phyloP scores from a whole-genome alignment of 2,888 invertebrate genomes.

The Sturmia bella region DNA sequence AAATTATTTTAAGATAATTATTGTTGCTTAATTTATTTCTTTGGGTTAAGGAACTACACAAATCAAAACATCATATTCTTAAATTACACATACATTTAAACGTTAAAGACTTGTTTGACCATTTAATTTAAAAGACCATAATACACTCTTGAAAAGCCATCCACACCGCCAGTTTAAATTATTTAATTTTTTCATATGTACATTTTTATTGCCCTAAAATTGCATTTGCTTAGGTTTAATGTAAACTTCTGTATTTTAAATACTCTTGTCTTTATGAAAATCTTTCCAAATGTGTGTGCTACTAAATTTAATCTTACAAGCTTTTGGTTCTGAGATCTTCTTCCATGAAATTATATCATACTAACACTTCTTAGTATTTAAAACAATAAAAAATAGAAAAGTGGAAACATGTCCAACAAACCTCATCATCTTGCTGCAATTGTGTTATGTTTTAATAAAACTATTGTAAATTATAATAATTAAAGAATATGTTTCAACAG shows the following conservation, averaged over 20 bases:
- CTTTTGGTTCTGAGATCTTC: conserved; percentile 27
- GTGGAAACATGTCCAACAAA: conserved; percentile 15
- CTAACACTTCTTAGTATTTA: background rate
- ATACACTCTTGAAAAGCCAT: conserved; percentile 43
- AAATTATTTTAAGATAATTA: conserved; percentile 32
- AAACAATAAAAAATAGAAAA: background rate
- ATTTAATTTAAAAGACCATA: background rate
- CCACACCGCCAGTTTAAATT: conserved; percentile 59
- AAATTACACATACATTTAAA: background rate
- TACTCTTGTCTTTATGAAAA: conserved; percentile 6
- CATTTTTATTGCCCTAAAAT: conserved; percentile 47
- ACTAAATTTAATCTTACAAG: conserved; percentile 8
- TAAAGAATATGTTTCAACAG: conserved; percentile 36
- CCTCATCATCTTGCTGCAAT: conserved; percentile 35
- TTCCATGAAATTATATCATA: conserved; percentile 1
- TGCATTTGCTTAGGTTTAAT: conserved; percentile 68
- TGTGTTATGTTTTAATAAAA: conserved; percentile 53
- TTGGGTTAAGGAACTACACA: background rate
- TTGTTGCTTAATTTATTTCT: background rate
- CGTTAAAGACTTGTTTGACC: conserved; percentile 10
- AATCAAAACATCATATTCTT: conserved; percentile 19
- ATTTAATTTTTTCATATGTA: conserved; percentile 39
- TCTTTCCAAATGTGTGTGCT: background rate
- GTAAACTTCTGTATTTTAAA: conserved; percentile 57
- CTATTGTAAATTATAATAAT: conserved; percentile 53